Conservation (phyloP, 1,140 invertebrate species). For the Drosophila saltans region DNA sequence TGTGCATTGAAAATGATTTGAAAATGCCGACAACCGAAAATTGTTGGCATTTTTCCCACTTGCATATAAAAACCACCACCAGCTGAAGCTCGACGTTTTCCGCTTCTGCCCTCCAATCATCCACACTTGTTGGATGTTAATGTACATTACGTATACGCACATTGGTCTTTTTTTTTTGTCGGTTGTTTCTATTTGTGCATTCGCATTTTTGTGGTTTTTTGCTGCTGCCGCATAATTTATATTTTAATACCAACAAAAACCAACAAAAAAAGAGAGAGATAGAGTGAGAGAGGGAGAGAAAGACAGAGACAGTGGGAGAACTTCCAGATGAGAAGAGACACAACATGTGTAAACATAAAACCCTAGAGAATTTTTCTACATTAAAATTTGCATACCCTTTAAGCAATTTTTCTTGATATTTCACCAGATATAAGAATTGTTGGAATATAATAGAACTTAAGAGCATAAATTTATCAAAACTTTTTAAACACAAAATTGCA, state of each 20-base stretch:
- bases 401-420: no score
- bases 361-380: no score
- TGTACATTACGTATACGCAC: slow-evolving; percentile 68
- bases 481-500: no score
- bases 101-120: slow-evolving; percentile 2
- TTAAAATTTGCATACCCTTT: no score
- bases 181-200: slow-evolving; percentile 21
- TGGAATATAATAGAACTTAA: no score
- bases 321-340: slow-evolving; percentile 2
- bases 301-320: neutral
- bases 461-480: no score
- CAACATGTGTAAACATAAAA: neutral
- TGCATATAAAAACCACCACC: slow-evolving; percentile 7
- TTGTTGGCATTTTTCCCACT: slow-evolving; percentile 45
- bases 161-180: slow-evolving; percentile 26
- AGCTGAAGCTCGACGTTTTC: neutral
- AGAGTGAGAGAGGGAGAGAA: neutral
- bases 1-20: slow-evolving; percentile 41
- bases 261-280: neutral
- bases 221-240: slow-evolving; percentile 52
- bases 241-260: slow-evolving; percentile 46
- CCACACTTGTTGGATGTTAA: slow-evolving; percentile 62
- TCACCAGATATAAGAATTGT: no score
- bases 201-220: slow-evolving; percentile 26
- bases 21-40: slow-evolving; percentile 38